Base-by-base conservation (phyloP, 2,888 invertebrate genomes). In the Taenaris catops region DNA sequence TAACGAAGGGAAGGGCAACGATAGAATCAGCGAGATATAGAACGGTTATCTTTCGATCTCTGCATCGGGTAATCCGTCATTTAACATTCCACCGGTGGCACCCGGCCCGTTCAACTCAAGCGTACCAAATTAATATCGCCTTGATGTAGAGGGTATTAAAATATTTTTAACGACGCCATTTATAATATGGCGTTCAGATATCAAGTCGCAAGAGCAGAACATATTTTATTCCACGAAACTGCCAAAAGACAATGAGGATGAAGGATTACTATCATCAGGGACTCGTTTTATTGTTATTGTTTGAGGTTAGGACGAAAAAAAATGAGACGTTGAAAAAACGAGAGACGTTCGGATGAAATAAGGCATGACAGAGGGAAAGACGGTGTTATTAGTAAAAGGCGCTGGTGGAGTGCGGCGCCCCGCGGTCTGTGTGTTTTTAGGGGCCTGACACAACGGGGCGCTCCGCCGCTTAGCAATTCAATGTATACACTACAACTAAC, bases 171-270 rank as follows among this genome's bases (percentile, higher is more conserved):
- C 72, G 84, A 81, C 68, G 80, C 83, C 73, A 86, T 86, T 86
- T 80, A 79, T 86, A 81, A 83, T 71, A 72, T 76, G 80, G 81
- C 78, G 76, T 75, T 71, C 75, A 62, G 73, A 79, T 76, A 80
- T 81, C 81, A 79, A 72, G 76, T 76, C 75, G 75, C 79, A 60
- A 68, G 72, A 70, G 64, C 66, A 64, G 62, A 75, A 72, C 79
- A 83, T 84, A 84, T 81, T 76, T 83, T 83, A 83, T 83, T 81
- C 79, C 71, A 63, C 67, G 81, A 81, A 84, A 81, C 76, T 84
- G 86, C 83, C 84, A 86, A 84, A 83, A 84, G 83, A 84, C 86
- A 86, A 86, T 84, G 81, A 83, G 60, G 72, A 72, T 86, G 86
- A 86, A 69, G 86, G 79, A 86, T 86, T 80, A 80, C 76, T 75